Base-by-base conservation (phyloP, 2,888 invertebrate genomes). In the Meiosimyza decipiens region DNA sequence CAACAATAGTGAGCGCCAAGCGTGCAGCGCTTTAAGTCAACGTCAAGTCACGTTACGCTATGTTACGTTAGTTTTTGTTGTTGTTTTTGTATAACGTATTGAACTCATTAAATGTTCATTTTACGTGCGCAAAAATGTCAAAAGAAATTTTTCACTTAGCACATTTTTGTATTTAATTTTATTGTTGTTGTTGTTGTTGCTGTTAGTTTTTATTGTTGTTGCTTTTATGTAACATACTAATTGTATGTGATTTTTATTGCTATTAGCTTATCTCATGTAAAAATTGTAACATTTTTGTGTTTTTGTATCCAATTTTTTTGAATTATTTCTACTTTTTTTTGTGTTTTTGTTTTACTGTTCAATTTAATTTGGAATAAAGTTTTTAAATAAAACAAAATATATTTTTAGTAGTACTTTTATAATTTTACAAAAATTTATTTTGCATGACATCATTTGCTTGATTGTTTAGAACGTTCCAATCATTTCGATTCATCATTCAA, bases 121-220 rank as follows among this genome's bases (percentile, higher is more conserved):
- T 51, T 18, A 64, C 64, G 64, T 64, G 64, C 50, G 64, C 64
- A 51, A 64, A 62, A 50, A 64, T 64, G 64, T 64, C 64, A 64
- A 64, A 49, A 64, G 64, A 64, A 64, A 64, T 64, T 64, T 40
- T 40, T 64, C 22, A 47, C 47, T 28, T 51, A 40, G 50, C 28
- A 9, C 40, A 40, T 40, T 40, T 40, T 40, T 40, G 50, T 28
- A 28, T 28, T 28, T 28, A 28, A 28, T 28, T 28, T 28, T n/a
- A 49, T 12, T 49, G 50, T 9, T 15, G 64, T 50, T 50, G 50
- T 22, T 28, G 7, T 12, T n/a, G 50, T 50, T 22, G 51, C 13
- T 64, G 9, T 1, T 13, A 5, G 9, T 51, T 51, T 50, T 51
- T 22, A 6, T 64, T 64, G 64, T 64, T 63, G 15, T 49, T 49